Evolutionary conservation across 2,797 vertebrate genomes (phyloP).

Genomic region (Pristis pectinata): DNA sequence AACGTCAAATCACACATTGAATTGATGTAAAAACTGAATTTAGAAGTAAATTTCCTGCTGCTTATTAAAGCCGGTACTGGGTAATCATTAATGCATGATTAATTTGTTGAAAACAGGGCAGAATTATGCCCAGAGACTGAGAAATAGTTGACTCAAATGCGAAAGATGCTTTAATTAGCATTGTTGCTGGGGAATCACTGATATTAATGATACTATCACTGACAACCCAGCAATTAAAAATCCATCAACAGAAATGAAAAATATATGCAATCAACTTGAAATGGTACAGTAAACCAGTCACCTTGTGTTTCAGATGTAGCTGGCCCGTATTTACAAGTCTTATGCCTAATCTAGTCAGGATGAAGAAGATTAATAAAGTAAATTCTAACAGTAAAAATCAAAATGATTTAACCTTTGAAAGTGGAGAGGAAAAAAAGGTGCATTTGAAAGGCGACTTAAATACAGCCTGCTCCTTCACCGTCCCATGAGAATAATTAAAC

Average conservation of each 20-base stretch:
- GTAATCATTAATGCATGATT: neutral
- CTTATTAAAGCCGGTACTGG: neutral
- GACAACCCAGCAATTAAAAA: slow-evolving; percentile 7
- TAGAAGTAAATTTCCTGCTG: slow-evolving; percentile 8
- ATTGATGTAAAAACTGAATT: neutral
- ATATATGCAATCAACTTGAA: neutral
- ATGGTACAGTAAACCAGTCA: neutral
- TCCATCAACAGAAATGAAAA: neutral
- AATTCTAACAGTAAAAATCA: neutral
- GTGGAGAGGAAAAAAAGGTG: neutral
- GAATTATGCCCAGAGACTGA: slow-evolving; percentile 11
- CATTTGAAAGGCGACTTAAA: neutral
- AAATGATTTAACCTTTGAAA: neutral
- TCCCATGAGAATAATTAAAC: neutral
- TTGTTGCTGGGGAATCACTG: neutral
- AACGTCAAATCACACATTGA: neutral
- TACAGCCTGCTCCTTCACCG: neutral
- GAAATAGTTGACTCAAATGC: slow-evolving; percentile 22
- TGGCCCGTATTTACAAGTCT: neutral
- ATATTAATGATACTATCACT: neutral
- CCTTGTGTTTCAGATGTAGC: neutral
- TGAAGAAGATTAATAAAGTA: neutral
- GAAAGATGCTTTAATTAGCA: neutral
- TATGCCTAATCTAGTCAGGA: neutral
- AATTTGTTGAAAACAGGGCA: neutral